phyloP scores from a whole-genome alignment of 2,888 invertebrate genomes.

The Scrobipalpa atriplicella region DNA sequence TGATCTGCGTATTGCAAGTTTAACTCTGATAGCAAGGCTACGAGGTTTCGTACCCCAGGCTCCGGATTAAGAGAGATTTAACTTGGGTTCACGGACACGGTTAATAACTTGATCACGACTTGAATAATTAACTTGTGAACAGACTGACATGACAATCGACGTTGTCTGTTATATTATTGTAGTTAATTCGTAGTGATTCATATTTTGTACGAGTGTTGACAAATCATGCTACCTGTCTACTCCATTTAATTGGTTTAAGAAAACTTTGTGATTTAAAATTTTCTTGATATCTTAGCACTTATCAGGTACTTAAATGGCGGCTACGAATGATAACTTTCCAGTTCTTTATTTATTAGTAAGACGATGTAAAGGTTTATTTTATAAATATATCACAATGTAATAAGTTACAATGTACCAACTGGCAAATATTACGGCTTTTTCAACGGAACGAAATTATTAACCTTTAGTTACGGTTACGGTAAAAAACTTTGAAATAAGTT shows the following conservation, averaged over 20 bases:
- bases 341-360: no score
- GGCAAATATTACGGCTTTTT: constrained; percentile 37
- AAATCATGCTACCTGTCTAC: not conserved
- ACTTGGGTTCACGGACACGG: constrained; percentile 47
- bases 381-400: not conserved
- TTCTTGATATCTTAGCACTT: no score
- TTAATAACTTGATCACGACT: constrained; percentile 60
- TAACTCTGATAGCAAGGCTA: constrained; percentile 10
- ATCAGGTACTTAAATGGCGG: no score
- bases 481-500: constrained; percentile 47
- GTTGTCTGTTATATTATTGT: not conserved
- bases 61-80: constrained; percentile 34
- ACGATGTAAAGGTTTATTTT: not conserved
- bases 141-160: constrained; percentile 31
- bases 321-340: no score
- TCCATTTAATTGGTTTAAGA: no score
- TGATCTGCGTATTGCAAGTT: constrained; percentile 6
- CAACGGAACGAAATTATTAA: constrained; percentile 35
- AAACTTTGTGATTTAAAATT: no score
- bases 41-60: not conserved
- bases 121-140: constrained; percentile 47
- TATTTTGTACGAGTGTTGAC: not conserved
- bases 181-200: not conserved
- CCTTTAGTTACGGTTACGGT: constrained; percentile 48
- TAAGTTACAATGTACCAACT: constrained; percentile 22